phyloP scores from a whole-genome alignment of 2,888 invertebrate species.

The Dynastes hyllus region DNA sequence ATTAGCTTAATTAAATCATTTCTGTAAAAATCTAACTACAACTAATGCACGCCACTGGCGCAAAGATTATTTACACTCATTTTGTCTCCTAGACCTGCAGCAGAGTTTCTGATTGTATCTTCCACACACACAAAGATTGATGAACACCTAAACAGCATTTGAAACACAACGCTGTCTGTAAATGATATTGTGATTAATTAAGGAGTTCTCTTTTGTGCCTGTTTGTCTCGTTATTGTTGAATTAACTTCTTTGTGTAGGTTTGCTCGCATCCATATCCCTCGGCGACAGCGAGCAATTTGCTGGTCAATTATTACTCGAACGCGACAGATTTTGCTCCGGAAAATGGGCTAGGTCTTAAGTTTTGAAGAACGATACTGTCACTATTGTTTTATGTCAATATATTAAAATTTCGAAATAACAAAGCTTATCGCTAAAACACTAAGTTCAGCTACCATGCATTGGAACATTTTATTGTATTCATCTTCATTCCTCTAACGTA shows the following conservation, averaged over 20 bases:
- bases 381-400: not conserved
- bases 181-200: slow-evolving; percentile 39
- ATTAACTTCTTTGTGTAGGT: not conserved
- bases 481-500: not conserved
- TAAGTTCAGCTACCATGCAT: too few species aligned
- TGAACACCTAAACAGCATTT: slow-evolving; percentile 21
- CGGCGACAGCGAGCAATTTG: slow-evolving; percentile 26
- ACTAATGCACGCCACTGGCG: not conserved
- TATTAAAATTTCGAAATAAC: too few species aligned
- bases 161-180: slow-evolving; percentile 25
- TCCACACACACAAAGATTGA: slow-evolving; percentile 18
- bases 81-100: slow-evolving; percentile 18
- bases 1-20: not conserved
- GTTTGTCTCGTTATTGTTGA: not conserved
- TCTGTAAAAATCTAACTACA: not conserved
- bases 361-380: not conserved
- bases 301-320: slow-evolving; percentile 31
- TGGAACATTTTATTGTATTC: too few species aligned
- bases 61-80: not conserved
- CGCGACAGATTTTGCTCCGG: slow-evolving; percentile 6
- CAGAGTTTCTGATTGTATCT: slow-evolving; percentile 29
- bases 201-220: slow-evolving; percentile 5
- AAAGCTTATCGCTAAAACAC: too few species aligned
- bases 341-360: slow-evolving; percentile 10
- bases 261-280: not conserved